Evolutionary conservation across 2,888 invertebrate genomes (phyloP), one percentile per base, ranked within the genome.

Genomic region (Dasysyrphus tricinctus): DNA sequence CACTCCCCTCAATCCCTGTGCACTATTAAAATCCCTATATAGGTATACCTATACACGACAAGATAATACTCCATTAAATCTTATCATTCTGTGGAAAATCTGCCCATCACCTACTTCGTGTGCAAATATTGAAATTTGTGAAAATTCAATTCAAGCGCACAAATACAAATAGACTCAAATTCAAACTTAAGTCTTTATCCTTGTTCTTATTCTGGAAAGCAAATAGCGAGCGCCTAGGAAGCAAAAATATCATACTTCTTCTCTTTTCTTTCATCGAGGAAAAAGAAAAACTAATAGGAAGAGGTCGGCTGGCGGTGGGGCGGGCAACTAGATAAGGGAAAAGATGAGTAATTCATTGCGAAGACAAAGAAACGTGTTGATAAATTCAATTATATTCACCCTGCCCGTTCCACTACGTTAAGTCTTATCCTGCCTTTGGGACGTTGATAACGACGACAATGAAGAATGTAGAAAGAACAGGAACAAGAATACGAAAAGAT

Each of bases 311-410:
- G 32, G 16, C 6, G 54, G 57, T 39, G 19, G 77, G 69, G 47
- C 19, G 39, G 16, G 5, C 16, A 44, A 11, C 5, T 57, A 76
- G 84, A 85, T 86, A 78, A 81, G 63, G 57, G 69, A 54, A 54
- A 86, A 86, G 78, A 86, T 86, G 86, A 86, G 86, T 86, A 82
- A 86, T 86, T 86, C 82, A 82, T 86, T 82, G 86, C 78, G 82
- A 86, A 86, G 86, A 82, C 86, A 86, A 86, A 82, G 82, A 75
- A 82, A 86, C 82, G 86, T 86, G 86, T 86, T 86, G 86, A 86
- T 86, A 86, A 86, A 86, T 86, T 86, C 86, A 86, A 86, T 86
- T 86, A 86, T 86, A 65, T 79, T 86, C 75, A 73, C 59, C 59
- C 59, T 39, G 39, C 51, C 34, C 67, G 34, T 47, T 65, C 72